Conservation (phyloP, 2,888 invertebrate species). For the Archips crataeganus region DNA sequence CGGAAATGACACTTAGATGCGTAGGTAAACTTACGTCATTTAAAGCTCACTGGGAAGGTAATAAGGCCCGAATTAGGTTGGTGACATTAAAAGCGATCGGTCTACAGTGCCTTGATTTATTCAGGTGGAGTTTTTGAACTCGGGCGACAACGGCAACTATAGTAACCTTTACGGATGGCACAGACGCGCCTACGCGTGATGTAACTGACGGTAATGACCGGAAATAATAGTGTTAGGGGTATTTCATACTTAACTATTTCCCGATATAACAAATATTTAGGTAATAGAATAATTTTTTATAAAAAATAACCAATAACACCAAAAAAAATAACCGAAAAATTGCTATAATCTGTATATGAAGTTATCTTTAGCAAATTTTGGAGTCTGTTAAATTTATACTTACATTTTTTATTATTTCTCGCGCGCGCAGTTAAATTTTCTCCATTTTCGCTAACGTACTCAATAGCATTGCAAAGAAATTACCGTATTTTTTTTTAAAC, state of each 20-base stretch:
- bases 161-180: conserved; percentile 9
- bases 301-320: too few species aligned
- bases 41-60: background rate
- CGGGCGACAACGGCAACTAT: conserved; percentile 7
- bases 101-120: conserved; percentile 8
- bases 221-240: conserved; percentile 1
- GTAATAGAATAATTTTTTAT: too few species aligned
- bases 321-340: too few species aligned
- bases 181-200: conserved; percentile 26
- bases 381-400: too few species aligned
- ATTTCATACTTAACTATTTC: background rate
- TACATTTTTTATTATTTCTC: too few species aligned
- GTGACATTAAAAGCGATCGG: background rate
- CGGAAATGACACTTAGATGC: conserved; percentile 13
- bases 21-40: conserved; percentile 1
- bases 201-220: background rate
- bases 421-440: too few species aligned
- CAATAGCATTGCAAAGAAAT: too few species aligned
- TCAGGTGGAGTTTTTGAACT: conserved; percentile 11
- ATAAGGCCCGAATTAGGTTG: conserved; percentile 18
- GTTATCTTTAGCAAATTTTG: too few species aligned
- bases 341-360: too few species aligned
- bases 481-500: too few species aligned
- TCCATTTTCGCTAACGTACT: too few species aligned
- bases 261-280: too few species aligned